Percentiles rank a stretch among this genome's conserved stretches.
These are phyloP conservation scores for Cydia splendana DNA, from an alignment of 1,140 invertebrate species.

Conservation along the genomic window DNA sequence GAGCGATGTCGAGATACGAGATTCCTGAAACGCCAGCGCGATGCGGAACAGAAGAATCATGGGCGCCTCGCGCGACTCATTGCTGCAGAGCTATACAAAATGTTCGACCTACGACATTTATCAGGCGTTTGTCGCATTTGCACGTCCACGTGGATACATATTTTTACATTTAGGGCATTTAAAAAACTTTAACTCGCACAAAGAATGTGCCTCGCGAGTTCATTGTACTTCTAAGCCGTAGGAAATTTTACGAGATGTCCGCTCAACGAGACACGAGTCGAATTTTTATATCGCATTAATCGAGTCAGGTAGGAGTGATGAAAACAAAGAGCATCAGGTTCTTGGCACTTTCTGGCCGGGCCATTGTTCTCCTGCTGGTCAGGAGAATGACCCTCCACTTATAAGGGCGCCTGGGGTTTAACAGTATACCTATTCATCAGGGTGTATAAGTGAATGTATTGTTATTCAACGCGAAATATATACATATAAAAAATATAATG, in stretches of 20 bases:
- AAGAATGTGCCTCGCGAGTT: slow-evolving; percentile 47
- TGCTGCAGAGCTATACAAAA: not conserved
- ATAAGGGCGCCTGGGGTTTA: slow-evolving; percentile 62
- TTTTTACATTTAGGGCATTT: not conserved
- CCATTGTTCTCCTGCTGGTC: slow-evolving; percentile 63
- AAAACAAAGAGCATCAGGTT: slow-evolving; percentile 69
- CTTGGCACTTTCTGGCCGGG: slow-evolving; percentile 58
- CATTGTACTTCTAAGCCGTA: slow-evolving; percentile 62
- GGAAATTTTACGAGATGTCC: slow-evolving; percentile 72
- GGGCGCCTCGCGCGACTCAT: not conserved
- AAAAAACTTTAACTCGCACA: slow-evolving; percentile 16
- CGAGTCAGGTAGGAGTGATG: slow-evolving; percentile 50
- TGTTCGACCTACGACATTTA: slow-evolving; percentile 14
- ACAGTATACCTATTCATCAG: slow-evolving; percentile 53
- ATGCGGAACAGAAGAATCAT: slow-evolving; percentile 35
- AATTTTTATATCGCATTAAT: slow-evolving; percentile 75
- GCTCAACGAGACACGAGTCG: slow-evolving; percentile 58
- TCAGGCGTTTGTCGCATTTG: slow-evolving; percentile 3
- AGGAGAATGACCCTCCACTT: slow-evolving; percentile 70
- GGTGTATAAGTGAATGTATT: too few species aligned
- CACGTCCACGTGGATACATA: not conserved
- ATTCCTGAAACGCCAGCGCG: slow-evolving; percentile 53
- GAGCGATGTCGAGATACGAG: slow-evolving; percentile 51
- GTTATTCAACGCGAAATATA: too few species aligned
- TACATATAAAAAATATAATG: too few species aligned